These are phyloP conservation scores for Aricia artaxerxes DNA, from an alignment of 2,888 invertebrate genomes.

Conservation along the genomic window DNA sequence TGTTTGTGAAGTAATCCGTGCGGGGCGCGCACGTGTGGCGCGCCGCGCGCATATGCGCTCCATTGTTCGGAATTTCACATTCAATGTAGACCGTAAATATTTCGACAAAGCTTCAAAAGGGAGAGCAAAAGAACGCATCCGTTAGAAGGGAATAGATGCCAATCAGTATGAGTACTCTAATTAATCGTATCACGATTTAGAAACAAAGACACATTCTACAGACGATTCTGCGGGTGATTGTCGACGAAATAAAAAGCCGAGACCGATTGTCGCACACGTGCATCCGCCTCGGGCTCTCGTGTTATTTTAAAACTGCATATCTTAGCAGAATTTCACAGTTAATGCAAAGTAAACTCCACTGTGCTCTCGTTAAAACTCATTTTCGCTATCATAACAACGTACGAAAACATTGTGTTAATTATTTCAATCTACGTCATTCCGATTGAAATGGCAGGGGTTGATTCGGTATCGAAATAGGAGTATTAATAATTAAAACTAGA, in stretches of 20 bases:
- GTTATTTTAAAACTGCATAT: conserved; percentile 61
- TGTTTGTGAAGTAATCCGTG: conserved; percentile 61
- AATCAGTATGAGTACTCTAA: conserved; percentile 40
- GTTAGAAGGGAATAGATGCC: conserved; percentile 46
- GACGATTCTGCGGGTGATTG: conserved; percentile 44
- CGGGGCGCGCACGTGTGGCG: conserved; percentile 46
- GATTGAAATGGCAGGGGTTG: background rate
- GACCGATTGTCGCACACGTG: conserved; percentile 71
- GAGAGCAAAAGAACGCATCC: conserved; percentile 65
- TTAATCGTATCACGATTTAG: conserved; percentile 22
- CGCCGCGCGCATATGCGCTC: conserved; percentile 52
- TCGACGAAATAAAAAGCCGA: conserved; percentile 66
- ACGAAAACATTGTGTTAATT: conserved; percentile 35
- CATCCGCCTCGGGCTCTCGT: conserved; percentile 68
- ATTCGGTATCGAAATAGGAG: background rate
- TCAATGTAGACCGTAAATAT: conserved; percentile 77
- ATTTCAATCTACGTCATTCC: conserved; percentile 37
- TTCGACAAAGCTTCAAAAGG: conserved; percentile 74
- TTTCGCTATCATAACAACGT: conserved; percentile 38
- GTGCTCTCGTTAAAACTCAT: conserved; percentile 29
- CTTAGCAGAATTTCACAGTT: conserved; percentile 35
- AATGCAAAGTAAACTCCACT: conserved; percentile 32
- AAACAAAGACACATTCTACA: conserved; percentile 39
- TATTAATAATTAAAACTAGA: background rate
- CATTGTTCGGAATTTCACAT: conserved; percentile 77